Conservation (phyloP, 2,888 invertebrate genomes). For the Thecocarcelia acutangulata region DNA sequence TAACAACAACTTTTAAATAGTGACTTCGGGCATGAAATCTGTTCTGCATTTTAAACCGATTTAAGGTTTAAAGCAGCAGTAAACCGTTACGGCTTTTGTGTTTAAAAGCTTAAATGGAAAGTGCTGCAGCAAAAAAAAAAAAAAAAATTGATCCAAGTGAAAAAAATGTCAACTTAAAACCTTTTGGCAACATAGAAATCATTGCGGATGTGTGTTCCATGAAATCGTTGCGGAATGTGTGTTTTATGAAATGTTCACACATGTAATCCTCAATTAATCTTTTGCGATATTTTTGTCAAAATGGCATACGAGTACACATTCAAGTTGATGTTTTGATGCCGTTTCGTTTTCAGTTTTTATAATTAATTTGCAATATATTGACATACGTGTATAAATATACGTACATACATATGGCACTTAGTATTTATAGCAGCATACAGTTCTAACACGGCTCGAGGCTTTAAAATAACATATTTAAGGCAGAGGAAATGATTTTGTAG, state of each 20-base stretch:
- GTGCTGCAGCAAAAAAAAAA: no score
- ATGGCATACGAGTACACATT: background rate
- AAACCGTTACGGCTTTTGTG: no score
- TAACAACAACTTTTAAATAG: background rate
- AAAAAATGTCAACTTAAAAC: background rate
- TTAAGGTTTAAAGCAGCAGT: no score
- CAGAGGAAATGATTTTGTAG: no score
- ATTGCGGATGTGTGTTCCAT: background rate
- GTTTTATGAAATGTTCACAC: constrained; percentile 2
- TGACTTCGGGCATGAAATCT: background rate
- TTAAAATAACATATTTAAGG: no score
- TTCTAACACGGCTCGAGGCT: no score
- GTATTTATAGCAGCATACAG: no score
- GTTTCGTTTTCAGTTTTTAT: background rate
- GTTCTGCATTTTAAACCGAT: background rate
- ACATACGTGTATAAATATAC: no score
- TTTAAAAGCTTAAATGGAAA: no score
- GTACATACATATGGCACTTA: no score
- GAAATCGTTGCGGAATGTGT: no score
- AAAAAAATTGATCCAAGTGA: no score
- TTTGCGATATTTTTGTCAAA: constrained; percentile 4
- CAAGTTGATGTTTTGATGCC: background rate
- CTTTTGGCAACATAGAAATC: background rate
- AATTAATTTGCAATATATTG: background rate
- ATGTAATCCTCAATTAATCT: constrained; percentile 45